A percentile compares a stretch with the other conserved stretches of the same genome.
Conservation (phyloP, 2,888 invertebrate genomes). For the Helleia helle region DNA sequence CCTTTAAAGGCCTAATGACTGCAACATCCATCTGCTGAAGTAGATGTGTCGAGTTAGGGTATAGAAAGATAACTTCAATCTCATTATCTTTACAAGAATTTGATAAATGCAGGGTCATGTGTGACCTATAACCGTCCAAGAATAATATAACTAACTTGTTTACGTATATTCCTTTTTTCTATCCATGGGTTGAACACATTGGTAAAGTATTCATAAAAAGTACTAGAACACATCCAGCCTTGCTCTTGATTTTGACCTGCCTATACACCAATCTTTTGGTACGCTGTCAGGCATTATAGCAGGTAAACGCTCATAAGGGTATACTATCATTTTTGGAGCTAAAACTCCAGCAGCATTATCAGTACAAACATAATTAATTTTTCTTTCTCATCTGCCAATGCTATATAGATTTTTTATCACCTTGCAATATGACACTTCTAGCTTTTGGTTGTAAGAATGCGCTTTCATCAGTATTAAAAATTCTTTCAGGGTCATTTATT, state of each 20-base stretch:
- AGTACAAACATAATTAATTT: conserved; percentile 9
- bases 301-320: conserved; percentile 19
- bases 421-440: neutral
- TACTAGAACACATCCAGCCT: conserved; percentile 33
- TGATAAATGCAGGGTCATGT: conserved; percentile 17
- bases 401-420: conserved; percentile 5
- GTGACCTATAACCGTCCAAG: conserved; percentile 20
- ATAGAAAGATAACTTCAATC: conserved; percentile 13
- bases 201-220: conserved; percentile 34
- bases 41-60: conserved; percentile 19
- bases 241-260: conserved; percentile 26
- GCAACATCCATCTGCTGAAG: conserved; percentile 20
- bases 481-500: conserved; percentile 3
- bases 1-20: conserved; percentile 19
- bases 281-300: conserved; percentile 16
- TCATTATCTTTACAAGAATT: conserved; percentile 17
- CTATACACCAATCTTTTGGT: conserved; percentile 22
- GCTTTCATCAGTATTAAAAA: conserved; percentile 8
- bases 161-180: conserved; percentile 20
- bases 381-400: conserved; percentile 4
- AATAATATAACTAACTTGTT: conserved; percentile 15
- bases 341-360: neutral
- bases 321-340: conserved; percentile 13
- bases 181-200: conserved; percentile 33
- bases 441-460: conserved; percentile 2